Evolutionary conservation across 2,113 vertebrate genomes (phyloP), one percentile per base, ranked within the genome.

Genomic region (Equus przewalskii): DNA sequence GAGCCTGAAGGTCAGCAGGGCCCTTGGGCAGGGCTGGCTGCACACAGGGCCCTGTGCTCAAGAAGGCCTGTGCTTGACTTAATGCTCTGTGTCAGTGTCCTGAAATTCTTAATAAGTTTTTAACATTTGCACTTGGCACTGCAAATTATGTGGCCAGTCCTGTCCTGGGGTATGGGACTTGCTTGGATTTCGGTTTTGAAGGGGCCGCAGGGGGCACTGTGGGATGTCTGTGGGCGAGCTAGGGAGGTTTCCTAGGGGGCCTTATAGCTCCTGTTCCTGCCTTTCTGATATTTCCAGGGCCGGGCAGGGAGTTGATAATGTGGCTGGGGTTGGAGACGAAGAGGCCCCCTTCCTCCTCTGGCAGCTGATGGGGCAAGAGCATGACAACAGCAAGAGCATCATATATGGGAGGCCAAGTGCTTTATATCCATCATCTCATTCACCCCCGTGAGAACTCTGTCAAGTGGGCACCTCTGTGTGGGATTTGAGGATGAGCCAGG

Each of bases 371-470:
- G 49, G 49, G 14, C 14, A 12, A 15, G 33, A 44, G 16, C 41
- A 16, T 3, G 73, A 70, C 16, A 22, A 75, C 22, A 13, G 18
- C 0, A 1, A 54, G 51, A 14, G 11, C 19, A 8, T 15, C 24
- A 1, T 56, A 69, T 12, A 1, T 1, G 6, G 60, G 60, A 10
- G 19, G 19, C 56, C 21, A 3, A 4, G 13, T 2, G 16, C 60
- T 26, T 13, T 21, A 1, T 1, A 0, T 6, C 3, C 49, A 7
- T 44, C 46, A 0, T 58, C 46, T 65, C 28, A 3, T 15, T 46
- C 8, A 70, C 16, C 51, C 65, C 56, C 11, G 2, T 0, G 12
- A 19, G 11, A 49, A 3, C 72, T 30, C 78, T 30, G 44, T 7
- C 6, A 16, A 14, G 16, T 2, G 62, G 80, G 79, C 33, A 5